phyloP scores from a whole-genome alignment of 1,140 invertebrate genomes.

The Pseudoatta argentina region DNA sequence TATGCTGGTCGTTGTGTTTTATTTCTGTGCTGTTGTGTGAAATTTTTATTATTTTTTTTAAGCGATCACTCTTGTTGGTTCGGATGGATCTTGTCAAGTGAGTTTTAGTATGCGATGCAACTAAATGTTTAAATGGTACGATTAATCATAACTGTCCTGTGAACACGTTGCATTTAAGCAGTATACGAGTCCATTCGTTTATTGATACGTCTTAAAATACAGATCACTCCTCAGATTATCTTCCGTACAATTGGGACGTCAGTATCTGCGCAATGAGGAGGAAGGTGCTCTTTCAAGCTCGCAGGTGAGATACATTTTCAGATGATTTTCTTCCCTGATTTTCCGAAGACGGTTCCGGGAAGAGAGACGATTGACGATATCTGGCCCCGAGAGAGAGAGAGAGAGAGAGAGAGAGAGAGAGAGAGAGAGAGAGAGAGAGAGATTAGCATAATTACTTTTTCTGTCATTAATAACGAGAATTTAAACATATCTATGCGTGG shows the following conservation, averaged over 20 bases:
- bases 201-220: conserved; percentile 45
- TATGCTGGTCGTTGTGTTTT: conserved; percentile 83
- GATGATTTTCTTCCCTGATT: conserved; percentile 62
- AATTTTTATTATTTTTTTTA: conserved; percentile 65
- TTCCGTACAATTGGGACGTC: conserved; percentile 56
- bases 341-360: conserved; percentile 52
- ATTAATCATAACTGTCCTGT: not conserved
- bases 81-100: conserved; percentile 46
- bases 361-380: conserved; percentile 53
- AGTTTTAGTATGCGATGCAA: conserved; percentile 26
- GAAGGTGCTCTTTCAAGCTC: conserved; percentile 47
- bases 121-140: conserved; percentile 2
- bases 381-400: not conserved
- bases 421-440: conserved; percentile 14
- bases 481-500: not conserved
- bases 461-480: conserved; percentile 31
- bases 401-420: not conserved
- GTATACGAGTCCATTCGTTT: conserved; percentile 25
- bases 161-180: conserved; percentile 39
- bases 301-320: conserved; percentile 76
- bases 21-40: conserved; percentile 79
- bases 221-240: conserved; percentile 58
- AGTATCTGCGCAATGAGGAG: conserved; percentile 39
- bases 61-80: conserved; percentile 22
- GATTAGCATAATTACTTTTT: conserved; percentile 21